Conservation (phyloP, 1,140 invertebrate species). For the Zaprionus inermis region DNA sequence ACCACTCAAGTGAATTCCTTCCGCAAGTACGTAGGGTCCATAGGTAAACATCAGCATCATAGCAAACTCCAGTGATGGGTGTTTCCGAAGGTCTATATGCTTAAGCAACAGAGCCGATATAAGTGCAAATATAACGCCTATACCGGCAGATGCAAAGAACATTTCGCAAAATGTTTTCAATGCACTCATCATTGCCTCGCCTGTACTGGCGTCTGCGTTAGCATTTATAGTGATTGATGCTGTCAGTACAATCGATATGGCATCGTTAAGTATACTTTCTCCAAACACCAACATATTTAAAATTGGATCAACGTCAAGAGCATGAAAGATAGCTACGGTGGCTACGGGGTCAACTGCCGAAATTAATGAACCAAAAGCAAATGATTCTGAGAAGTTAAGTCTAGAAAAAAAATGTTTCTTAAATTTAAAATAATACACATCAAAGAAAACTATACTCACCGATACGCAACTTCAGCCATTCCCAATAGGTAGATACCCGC, state of each 20-base stretch:
- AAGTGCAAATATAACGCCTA: slow-evolving; percentile 97
- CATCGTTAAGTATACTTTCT: slow-evolving; percentile 99
- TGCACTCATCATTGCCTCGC: slow-evolving; percentile 95
- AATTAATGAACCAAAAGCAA: slow-evolving; percentile 98
- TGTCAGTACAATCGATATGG: slow-evolving; percentile 98
- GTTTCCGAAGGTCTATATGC: slow-evolving; percentile 97
- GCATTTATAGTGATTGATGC: slow-evolving; percentile 89
- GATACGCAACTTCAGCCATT: slow-evolving; percentile 94
- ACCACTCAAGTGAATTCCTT: slow-evolving; percentile 91
- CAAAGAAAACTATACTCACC: slow-evolving; percentile 43
- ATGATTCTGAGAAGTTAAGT: slow-evolving; percentile 94
- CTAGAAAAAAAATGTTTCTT: slow-evolving; percentile 28
- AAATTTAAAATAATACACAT: neutral
- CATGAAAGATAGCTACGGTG: slow-evolving; percentile 98
- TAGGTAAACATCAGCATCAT: slow-evolving; percentile 99
- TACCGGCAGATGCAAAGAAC: slow-evolving; percentile 99
- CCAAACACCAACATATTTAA: slow-evolving; percentile 99
- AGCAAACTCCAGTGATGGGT: slow-evolving; percentile 98
- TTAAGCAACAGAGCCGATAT: slow-evolving; percentile 97
- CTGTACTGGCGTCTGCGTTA: slow-evolving; percentile 85
- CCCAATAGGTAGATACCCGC: slow-evolving; percentile 97
- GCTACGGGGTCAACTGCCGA: slow-evolving; percentile 99
- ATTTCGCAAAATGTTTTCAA: slow-evolving; percentile 97
- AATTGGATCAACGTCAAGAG: slow-evolving; percentile 96
- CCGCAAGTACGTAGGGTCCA: slow-evolving; percentile 98